Evolutionary conservation across 1,140 invertebrate species (phyloP).

Genomic region (Drosophila murphyi): DNA sequence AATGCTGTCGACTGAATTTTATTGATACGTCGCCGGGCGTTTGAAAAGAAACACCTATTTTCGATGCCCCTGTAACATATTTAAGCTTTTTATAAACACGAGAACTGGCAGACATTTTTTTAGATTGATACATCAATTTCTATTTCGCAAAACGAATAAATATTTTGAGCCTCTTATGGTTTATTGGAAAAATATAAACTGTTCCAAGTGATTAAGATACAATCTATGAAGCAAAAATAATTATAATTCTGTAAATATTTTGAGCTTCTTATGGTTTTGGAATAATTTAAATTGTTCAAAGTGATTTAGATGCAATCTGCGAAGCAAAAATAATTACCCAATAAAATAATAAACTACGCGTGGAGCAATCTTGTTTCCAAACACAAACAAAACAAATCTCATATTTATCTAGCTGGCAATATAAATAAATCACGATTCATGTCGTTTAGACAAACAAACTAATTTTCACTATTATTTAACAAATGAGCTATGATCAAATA

Average conservation of each 20-base stretch:
- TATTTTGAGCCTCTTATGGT: no score
- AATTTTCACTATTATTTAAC: conserved; percentile 77
- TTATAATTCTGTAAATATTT: conserved; percentile 3
- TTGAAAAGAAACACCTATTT: not conserved
- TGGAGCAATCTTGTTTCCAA: conserved; percentile 31
- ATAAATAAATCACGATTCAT: conserved; percentile 65
- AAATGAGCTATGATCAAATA: conserved; percentile 52
- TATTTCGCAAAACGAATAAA: no score
- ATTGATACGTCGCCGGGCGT: no score
- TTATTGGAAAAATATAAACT: no score
- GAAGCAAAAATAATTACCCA: conserved; percentile 9
- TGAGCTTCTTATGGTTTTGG: not conserved
- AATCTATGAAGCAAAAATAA: no score
- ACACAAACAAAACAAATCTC: conserved; percentile 27
- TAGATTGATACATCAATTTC: no score
- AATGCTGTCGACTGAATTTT: not conserved
- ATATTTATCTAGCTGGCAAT: conserved; percentile 36
- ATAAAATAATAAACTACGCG: conserved; percentile 13
- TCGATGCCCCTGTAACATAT: no score
- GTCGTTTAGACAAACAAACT: conserved; percentile 63
- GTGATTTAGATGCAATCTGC: conserved; percentile 13
- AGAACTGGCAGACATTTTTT: no score
- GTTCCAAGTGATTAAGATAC: no score
- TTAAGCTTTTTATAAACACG: no score
- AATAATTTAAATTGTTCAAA: conserved; percentile 17